Evolutionary conservation across 2,888 invertebrate species (phyloP), one percentile per base, ranked within the genome.

Genomic region (Athalia cordata): DNA sequence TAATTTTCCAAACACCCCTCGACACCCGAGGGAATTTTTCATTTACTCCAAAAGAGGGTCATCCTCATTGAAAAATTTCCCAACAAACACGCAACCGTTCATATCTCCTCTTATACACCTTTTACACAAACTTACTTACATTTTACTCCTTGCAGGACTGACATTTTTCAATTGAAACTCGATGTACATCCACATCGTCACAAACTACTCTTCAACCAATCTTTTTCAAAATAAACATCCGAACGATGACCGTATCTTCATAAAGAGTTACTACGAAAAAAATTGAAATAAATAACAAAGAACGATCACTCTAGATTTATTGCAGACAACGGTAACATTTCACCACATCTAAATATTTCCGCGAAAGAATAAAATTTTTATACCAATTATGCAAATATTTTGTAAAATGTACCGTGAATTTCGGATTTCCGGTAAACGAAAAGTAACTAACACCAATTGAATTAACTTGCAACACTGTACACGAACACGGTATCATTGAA

Each of bases 101-200:
- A 15, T 59, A 57, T 29, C 29, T 29, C 59, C 5, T 72, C 72
- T 47, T 59, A 15, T 45, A 59, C 59, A 59, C 72, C 47, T 72
- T 72, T 59, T 11, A 68, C 52, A 29, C 29, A 29, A 29, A 29
- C 29, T 29, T 29, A 29, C n/a, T 55, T 15, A 29, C 50, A 68
- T 29, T 55, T 68, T 55, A 47, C 59, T 8, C 59, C 59, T n/a
- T 15, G 57, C 13, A 72, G 3, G 59, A 59, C 59, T 59, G 55
- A 43, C n/a, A 6, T 5, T 3, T 55, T 9, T 68, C n/a, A 43
- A 67, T 29, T 29, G 29, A 29, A 29, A 29, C 29, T 29, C 29
- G 29, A 29, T 29, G 29, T 29, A 29, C 29, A 29, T 29, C 29
- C 29, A 29, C 29, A 29, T 29, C 29, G 29, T 29, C 29, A 29